A percentile compares a stretch with the other conserved stretches of the same genome.
These are phyloP conservation scores for Cylloceria caligata DNA, from an alignment of 2,888 invertebrate species.

Conservation along the genomic window DNA sequence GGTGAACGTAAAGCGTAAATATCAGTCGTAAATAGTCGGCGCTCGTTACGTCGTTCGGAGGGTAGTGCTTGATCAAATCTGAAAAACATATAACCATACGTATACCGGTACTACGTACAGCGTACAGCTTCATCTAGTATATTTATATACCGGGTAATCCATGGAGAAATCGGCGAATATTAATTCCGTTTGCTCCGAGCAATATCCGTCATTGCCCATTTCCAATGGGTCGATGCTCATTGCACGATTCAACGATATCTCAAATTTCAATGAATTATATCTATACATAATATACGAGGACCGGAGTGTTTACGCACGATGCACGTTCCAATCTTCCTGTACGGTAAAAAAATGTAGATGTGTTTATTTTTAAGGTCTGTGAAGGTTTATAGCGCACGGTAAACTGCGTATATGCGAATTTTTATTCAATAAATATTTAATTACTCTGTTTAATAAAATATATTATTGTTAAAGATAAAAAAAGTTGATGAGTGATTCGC, in stretches of 20 bases:
- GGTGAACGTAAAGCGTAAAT: constrained; percentile 38
- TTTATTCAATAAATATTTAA: neutral
- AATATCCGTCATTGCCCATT: constrained; percentile 48
- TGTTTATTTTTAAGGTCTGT: constrained; percentile 5
- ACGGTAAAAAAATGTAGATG: neutral
- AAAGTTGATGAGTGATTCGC: neutral
- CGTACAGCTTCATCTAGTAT: constrained; percentile 8
- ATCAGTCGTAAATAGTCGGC: constrained; percentile 52
- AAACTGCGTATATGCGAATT: neutral
- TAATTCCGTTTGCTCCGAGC: constrained; percentile 44
- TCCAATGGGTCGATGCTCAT: constrained; percentile 33
- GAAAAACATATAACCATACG: constrained; percentile 20
- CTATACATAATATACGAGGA: constrained; percentile 21
- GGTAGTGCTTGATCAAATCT: constrained; percentile 42
- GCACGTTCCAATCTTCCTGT: constrained; percentile 7
- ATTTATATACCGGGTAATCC: constrained; percentile 31
- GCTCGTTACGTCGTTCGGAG: constrained; percentile 33
- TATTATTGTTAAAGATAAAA: neutral
- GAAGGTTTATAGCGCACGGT: neutral
- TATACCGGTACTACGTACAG: neutral
- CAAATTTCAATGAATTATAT: constrained; percentile 53
- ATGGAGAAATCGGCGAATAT: constrained; percentile 28
- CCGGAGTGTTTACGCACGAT: constrained; percentile 29
- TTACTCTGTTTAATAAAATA: neutral
- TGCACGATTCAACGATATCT: constrained; percentile 24